Percentiles rank a stretch among this genome's conserved stretches.
These are phyloP conservation scores for Falco biarmicus DNA, from an alignment of 2,797 vertebrate species.

Conservation along the genomic window DNA sequence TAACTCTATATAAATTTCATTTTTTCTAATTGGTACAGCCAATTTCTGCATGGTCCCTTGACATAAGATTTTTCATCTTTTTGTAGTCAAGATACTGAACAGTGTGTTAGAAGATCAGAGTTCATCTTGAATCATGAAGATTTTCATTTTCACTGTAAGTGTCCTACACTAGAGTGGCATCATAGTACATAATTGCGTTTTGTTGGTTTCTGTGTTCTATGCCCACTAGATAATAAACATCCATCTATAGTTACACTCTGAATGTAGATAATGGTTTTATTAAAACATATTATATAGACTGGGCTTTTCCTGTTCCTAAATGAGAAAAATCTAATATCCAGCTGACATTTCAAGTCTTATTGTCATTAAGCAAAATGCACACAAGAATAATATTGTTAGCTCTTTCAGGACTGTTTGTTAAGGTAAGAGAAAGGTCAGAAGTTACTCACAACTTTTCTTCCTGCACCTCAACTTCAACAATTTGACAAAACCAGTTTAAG, in stretches of 20 bases:
- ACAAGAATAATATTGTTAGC: neutral
- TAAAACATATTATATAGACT: neutral
- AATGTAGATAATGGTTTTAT: neutral
- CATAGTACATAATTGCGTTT: neutral
- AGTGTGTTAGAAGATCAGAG: neutral
- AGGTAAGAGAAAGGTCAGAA: neutral
- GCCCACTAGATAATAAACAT: neutral
- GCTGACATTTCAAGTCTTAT: neutral
- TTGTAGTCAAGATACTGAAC: neutral
- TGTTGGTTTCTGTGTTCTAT: neutral
- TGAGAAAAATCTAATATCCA: neutral
- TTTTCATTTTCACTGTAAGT: neutral
- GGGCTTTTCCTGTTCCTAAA: neutral
- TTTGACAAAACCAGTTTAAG: neutral
- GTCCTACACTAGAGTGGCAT: neutral
- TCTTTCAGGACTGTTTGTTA: neutral
- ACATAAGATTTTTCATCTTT: neutral
- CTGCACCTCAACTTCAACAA: neutral
- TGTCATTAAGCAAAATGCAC: neutral
- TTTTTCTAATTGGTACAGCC: neutral
- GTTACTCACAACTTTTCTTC: neutral
- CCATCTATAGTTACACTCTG: neutral
- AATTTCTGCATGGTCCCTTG: neutral
- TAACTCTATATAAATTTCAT: neutral
- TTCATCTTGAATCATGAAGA: neutral